Evolutionary conservation across 2,797 vertebrate species (phyloP), one percentile per base, ranked within the genome.

Genomic region (Smutsia gigantea): DNA sequence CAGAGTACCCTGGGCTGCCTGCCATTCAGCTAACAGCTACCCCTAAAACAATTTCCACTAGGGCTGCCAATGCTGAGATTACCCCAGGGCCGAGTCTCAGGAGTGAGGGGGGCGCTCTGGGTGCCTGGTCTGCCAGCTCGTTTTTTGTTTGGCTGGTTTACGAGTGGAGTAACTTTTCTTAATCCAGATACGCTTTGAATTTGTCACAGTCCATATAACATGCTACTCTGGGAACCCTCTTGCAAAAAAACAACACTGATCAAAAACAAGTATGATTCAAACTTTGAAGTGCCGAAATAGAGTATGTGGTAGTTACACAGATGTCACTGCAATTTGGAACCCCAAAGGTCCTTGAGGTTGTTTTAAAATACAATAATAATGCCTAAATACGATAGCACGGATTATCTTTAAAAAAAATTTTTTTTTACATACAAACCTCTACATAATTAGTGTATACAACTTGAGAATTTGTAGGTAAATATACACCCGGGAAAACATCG

Each of bases 211-310:
- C 42, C 23, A 7, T 15, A 27, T 63, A 21, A 9, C 14, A 17
- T 2, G 19, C 31, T 74, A 5, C 55, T 61, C 61, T 2, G 29
- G 0, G 5, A 84, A 57, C 46, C 21, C 34, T 79, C 79, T 61
- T 77, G 17, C 39, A 39, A 68, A 77, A 46, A 82, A 46, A 51
- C 0, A 27, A 61, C 87, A 4, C 31, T 12, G 63, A 55, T 59
- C n/a, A 77, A 53, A 79, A 74, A 18, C 74, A 66, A 61, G 29
- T 63, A 23, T 21, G 71, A 78, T 34, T 83, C 81, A 84, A 79
- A 85, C 31, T 68, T 81, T 34, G 34, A 83, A 90, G 61, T 17
- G 71, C 51, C 31, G 68, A 71, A 57, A 69, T 14, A 57, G 49
- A 23, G 5, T 68, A 69, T 57, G n/a, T 23, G 34, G 49, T 74